Base-by-base conservation (phyloP, 2,888 invertebrate genomes). In the Plebejus anna region DNA sequence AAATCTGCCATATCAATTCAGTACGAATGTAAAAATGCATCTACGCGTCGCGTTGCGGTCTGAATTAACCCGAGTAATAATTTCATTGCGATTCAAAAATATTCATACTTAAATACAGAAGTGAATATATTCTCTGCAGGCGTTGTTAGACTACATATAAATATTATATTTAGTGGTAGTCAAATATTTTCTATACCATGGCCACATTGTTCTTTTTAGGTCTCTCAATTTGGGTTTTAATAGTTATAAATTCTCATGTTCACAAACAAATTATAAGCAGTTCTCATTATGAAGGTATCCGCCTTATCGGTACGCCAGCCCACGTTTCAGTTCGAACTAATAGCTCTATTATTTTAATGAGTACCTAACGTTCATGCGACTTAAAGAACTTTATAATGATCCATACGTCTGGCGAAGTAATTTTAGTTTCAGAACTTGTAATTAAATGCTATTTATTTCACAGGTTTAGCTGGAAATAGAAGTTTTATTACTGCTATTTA, bases 291-390 rank as follows among this genome's bases (percentile, higher is more conserved):
- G 83, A 84, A 83, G 83, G 84, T 81, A 85, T 86, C 84, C 84
- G 80, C 80, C 84, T 81, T 85, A 88, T 88, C 85, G 86, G 83
- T 83, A 83, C 82, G 80, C 80, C 81, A 81, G 81, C 81, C 79
- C 83, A 28, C 28, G 57, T 76, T 73, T 85, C 81, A 84, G 81
- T 86, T 89, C 86, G 86, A 86, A 80, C 82, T 88, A 90, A 90
- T 89, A 82, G 86, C 88, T 90, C 88, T 87, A 89, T 90, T 90
- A 88, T 84, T 83, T 79, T 85, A 89, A 89, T 88, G 82, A 85
- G 82, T 79, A 82, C 82, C 80, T 83, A 81, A 83, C 83, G 83
- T 79, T 80, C 84, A 84, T 83, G 83, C 81, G 82, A 87, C 82
- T 84, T 81, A 78, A 84, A 83, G 79, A 82, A 82, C 82, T 85